Evolutionary conservation across 2,113 vertebrate species (phyloP), one percentile per base, ranked within the genome.

Genomic region (Seriola dumerili): DNA sequence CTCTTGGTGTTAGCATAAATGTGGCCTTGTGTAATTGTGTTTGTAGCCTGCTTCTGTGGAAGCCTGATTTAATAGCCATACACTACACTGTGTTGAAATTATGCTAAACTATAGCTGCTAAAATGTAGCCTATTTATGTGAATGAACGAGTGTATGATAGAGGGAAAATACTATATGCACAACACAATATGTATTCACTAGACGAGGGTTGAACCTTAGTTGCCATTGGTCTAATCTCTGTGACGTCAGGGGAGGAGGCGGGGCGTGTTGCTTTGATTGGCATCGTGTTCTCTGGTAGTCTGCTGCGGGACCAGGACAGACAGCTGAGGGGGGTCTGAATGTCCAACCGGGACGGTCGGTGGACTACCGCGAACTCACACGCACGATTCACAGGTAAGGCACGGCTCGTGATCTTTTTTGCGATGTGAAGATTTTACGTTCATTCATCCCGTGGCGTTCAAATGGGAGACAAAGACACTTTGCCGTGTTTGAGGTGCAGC

Each of bases 291-390:
- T 72, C 83, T 85, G 88, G 84, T 88, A 90, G 90, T 94, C 87
- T 88, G 88, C 89, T 83, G 91, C 92, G 89, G 94, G 94, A 95
- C 94, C 84, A 81, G 89, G 92, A 92, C 85, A 71, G 88, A 87
- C 89, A 88, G 86, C 90, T 77, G 85, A 90, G 88, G 70, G 89
- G 88, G 86, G 69, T 85, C 87, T 92, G 90, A 85, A 91, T 83
- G 84, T 93, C 87, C 85, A 86, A 85, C 86, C 89, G 90, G 92
- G 91, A 92, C 92, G 34, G 83, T 76, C 78, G 29, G 69, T 44
- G 83, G 85, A 87, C 72, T 57, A 83, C 77, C 55, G 80, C 66
- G 55, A 83, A 83, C 54, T 86, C 82, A 34, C 71, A 50, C 73
- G 57, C 66, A 65, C 76, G 25, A 73, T 72, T 77, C 76, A 23